These are phyloP conservation scores for Drosophila nebulosa DNA, from an alignment of 1,140 invertebrate genomes.

Conservation along the genomic window DNA sequence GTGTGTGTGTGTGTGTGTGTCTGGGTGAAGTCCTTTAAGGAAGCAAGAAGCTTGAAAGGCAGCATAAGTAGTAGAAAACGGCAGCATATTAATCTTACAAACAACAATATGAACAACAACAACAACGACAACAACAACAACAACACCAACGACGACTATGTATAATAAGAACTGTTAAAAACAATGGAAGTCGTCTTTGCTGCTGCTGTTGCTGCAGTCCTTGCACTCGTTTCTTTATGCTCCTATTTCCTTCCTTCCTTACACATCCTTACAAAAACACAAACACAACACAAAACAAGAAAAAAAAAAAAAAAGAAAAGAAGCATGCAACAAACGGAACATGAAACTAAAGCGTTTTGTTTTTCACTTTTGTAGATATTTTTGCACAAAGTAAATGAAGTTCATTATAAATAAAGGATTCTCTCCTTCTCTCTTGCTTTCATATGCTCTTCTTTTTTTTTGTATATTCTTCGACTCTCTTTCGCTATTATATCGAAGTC, in stretches of 20 bases:
- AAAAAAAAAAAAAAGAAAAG: neutral
- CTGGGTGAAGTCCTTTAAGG: conserved; percentile 41
- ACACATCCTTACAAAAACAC: conserved; percentile 1
- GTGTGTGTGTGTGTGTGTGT: neutral
- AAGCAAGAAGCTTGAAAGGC: conserved; percentile 56
- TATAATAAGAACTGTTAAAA: conserved; percentile 15
- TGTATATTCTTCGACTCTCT: too few species aligned
- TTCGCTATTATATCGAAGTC: neutral
- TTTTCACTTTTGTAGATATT: conserved; percentile 26
- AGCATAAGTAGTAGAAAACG: conserved; percentile 74
- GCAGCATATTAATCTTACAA: conserved; percentile 73
- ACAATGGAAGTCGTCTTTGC: conserved; percentile 24
- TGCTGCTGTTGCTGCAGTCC: conserved; percentile 35
- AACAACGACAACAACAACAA: conserved; percentile 46
- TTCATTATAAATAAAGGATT: conserved; percentile 64
- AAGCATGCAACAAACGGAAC: conserved; percentile 36
- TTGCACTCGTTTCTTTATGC: conserved; percentile 27
- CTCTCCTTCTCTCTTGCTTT: neutral
- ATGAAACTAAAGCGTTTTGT: conserved; percentile 59
- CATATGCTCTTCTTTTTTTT: neutral
- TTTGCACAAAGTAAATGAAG: conserved; percentile 63
- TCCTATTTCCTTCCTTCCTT: conserved; percentile 21
- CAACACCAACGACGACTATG: conserved; percentile 19
- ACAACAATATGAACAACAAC: conserved; percentile 52
- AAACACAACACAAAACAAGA: neutral